Conservation (phyloP, 2,113 vertebrate genomes). For the Brachypodius melanocephalos region DNA sequence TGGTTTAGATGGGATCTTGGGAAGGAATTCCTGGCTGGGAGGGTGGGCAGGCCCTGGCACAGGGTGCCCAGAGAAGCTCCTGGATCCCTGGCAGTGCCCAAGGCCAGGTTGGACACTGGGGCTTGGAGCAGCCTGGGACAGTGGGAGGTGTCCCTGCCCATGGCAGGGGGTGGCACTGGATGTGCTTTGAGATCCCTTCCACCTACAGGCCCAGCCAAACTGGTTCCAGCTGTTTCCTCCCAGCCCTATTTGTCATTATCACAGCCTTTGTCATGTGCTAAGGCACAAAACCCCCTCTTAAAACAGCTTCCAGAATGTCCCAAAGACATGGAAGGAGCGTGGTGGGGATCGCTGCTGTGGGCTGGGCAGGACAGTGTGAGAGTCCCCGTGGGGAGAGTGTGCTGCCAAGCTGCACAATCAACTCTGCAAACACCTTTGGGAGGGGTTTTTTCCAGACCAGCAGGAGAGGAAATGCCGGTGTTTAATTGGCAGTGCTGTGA, state of each 20-base stretch:
- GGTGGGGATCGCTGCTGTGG: background rate
- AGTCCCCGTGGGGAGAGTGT: background rate
- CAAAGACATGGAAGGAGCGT: background rate
- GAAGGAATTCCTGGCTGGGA: accelerated
- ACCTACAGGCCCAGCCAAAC: accelerated
- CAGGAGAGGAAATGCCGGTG: background rate
- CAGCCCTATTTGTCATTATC: accelerated
- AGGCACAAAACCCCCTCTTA: background rate
- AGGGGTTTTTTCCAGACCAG: background rate
- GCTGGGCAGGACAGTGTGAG: accelerated
- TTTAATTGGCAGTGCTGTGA: background rate
- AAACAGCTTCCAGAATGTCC: background rate
- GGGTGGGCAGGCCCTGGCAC: background rate
- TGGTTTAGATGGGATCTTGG: background rate
- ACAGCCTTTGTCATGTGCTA: background rate
- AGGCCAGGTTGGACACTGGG: accelerated
- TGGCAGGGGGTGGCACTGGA: background rate
- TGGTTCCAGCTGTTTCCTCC: background rate
- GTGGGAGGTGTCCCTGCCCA: background rate
- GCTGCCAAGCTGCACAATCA: background rate
- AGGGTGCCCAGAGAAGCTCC: background rate
- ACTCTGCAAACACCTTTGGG: background rate
- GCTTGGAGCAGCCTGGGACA: accelerated
- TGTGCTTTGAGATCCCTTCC: background rate
- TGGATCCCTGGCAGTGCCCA: background rate